Conservation (phyloP, 2,797 vertebrate species). For the Spizella passerina region DNA sequence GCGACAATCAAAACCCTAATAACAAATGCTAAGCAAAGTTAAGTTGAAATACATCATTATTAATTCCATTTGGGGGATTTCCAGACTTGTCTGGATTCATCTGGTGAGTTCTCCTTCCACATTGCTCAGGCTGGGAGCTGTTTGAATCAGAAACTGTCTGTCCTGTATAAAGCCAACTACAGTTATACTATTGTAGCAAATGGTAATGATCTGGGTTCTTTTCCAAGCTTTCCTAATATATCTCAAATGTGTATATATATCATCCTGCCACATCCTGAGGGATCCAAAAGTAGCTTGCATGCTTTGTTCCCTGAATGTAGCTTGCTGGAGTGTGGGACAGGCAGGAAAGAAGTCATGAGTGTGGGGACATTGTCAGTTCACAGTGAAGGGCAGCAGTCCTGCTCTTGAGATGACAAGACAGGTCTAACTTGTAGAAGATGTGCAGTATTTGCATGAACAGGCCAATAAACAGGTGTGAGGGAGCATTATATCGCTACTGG, state of each 20-base stretch:
- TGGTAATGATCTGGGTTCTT: not conserved
- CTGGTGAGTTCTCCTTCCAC: not conserved
- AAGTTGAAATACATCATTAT: not conserved
- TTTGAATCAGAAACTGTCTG: slow-evolving; percentile 2
- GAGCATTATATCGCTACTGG: rapidly evolving
- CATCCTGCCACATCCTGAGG: not conserved
- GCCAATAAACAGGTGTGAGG: not conserved
- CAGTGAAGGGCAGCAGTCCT: not conserved
- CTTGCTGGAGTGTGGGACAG: not conserved
- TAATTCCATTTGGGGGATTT: not conserved
- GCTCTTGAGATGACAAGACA: not conserved
- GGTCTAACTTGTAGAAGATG: not conserved
- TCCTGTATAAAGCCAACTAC: not conserved
- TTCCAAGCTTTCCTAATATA: slow-evolving; percentile 39
- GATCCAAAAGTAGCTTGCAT: not conserved
- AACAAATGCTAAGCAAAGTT: slow-evolving; percentile 3
- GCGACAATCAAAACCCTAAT: not conserved
- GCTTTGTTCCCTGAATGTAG: not conserved
- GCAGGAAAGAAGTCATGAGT: not conserved
- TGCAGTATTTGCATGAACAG: not conserved
- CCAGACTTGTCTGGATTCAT: not conserved
- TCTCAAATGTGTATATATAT: slow-evolving; percentile 26
- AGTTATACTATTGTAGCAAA: not conserved
- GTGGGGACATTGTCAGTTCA: not conserved
- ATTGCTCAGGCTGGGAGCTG: not conserved